phyloP scores from a whole-genome alignment of 1,140 invertebrate genomes.

The Myzus persicae region DNA sequence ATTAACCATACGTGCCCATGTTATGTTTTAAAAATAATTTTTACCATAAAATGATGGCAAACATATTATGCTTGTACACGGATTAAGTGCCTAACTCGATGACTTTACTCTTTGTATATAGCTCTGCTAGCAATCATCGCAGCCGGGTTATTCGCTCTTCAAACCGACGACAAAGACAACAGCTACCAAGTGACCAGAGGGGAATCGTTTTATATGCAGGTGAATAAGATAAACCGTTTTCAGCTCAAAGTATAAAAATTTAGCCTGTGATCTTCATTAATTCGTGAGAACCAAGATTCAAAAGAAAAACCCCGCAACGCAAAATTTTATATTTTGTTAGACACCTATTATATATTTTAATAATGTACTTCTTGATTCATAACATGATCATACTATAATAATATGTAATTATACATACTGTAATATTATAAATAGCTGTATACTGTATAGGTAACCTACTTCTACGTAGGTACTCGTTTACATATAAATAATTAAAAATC shows the following conservation, averaged over 20 bases:
- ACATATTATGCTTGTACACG: not conserved
- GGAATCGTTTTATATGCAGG: conserved; percentile 86
- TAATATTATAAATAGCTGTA: not conserved
- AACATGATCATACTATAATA: not conserved
- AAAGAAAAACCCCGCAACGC: not conserved
- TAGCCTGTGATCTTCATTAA: not conserved
- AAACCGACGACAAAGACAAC: conserved; percentile 78
- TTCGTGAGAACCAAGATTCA: not conserved
- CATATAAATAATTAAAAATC: not conserved
- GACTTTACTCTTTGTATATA: conserved; percentile 65
- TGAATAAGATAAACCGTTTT: conserved; percentile 64
- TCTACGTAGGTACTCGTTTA: not conserved
- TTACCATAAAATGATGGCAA: not conserved
- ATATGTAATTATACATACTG: not conserved
- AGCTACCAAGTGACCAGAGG: conserved; percentile 76
- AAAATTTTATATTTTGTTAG: not conserved
- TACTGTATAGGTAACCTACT: not conserved
- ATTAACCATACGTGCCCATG: not conserved
- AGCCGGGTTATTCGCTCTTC: conserved; percentile 80
- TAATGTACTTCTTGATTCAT: not conserved
- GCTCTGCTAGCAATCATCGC: conserved; percentile 79
- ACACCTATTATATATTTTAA: not conserved
- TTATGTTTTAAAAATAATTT: not conserved
- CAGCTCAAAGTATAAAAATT: not conserved
- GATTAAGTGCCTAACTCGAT: not conserved